These are phyloP conservation scores for Sitobion miscanthi DNA, from an alignment of 1,140 invertebrate genomes.

Conservation along the genomic window DNA sequence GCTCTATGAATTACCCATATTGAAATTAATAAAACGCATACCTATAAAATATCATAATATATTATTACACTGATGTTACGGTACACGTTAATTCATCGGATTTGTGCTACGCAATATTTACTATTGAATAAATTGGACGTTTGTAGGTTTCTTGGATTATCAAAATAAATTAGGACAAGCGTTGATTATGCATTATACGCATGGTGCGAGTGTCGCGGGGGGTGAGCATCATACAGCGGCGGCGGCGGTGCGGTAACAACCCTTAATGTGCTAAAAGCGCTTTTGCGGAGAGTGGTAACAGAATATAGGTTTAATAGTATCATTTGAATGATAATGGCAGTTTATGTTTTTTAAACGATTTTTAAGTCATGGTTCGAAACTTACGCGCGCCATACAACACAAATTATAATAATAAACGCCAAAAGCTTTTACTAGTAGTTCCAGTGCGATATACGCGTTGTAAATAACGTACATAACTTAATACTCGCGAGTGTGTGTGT, in stretches of 20 bases:
- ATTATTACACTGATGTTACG: neutral
- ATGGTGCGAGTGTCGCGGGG: neutral
- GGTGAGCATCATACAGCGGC: neutral
- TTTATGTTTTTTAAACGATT: conserved; percentile 47
- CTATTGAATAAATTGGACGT: neutral
- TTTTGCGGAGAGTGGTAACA: neutral
- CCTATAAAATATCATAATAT: neutral
- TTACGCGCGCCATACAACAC: neutral
- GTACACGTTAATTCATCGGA: neutral
- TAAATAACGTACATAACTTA: neutral
- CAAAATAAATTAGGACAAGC: neutral
- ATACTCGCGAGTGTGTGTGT: neutral
- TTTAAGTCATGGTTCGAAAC: conserved; percentile 23
- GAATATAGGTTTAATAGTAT: conserved; percentile 42
- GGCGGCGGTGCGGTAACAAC: neutral
- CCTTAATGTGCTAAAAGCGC: conserved; percentile 14
- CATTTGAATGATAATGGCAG: conserved; percentile 29
- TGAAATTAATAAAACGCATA: neutral
- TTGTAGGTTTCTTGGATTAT: neutral
- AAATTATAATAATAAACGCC: conserved; percentile 33
- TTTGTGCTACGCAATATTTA: neutral
- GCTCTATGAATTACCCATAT: neutral
- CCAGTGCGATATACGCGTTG: neutral
- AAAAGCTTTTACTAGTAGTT: conserved; percentile 39
- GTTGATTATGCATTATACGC: neutral